phyloP scores from a whole-genome alignment of 2,797 vertebrate genomes.

The Emys orbicularis region DNA sequence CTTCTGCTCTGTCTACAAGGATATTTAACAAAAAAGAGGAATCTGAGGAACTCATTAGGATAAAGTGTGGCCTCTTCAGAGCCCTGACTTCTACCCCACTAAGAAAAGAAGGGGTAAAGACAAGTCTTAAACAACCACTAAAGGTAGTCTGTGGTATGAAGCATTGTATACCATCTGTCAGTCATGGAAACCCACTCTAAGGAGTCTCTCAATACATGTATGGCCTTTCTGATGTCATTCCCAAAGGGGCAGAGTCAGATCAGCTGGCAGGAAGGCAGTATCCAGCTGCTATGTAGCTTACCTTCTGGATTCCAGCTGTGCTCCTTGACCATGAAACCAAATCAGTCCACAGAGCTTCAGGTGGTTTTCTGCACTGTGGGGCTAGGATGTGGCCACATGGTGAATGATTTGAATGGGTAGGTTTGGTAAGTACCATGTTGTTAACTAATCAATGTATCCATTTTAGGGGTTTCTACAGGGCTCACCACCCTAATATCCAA shows the following conservation, averaged over 20 bases:
- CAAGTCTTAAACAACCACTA: slow-evolving; percentile 30
- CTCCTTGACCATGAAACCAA: background rate
- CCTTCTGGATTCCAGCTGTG: background rate
- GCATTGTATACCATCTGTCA: background rate
- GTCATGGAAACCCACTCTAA: background rate
- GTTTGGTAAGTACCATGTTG: rapidly evolving
- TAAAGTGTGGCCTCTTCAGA: background rate
- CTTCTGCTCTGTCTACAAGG: background rate
- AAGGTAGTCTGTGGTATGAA: background rate
- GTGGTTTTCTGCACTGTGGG: background rate
- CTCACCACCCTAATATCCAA: slow-evolving; percentile 55
- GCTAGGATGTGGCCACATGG: rapidly evolving
- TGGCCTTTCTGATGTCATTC: background rate
- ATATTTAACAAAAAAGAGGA: slow-evolving; percentile 5
- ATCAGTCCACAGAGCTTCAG: background rate
- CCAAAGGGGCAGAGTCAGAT: background rate
- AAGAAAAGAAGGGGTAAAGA: slow-evolving; percentile 11
- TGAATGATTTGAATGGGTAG: background rate
- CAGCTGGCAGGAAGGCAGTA: background rate
- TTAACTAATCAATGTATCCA: background rate
- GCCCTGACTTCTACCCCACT: background rate
- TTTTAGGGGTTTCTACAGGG: background rate
- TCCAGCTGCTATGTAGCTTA: background rate
- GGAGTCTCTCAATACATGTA: background rate
- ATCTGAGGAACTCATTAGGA: slow-evolving; percentile 10